Base-by-base conservation (phyloP, 2,888 invertebrate genomes). In the Pinctada fucata region DNA sequence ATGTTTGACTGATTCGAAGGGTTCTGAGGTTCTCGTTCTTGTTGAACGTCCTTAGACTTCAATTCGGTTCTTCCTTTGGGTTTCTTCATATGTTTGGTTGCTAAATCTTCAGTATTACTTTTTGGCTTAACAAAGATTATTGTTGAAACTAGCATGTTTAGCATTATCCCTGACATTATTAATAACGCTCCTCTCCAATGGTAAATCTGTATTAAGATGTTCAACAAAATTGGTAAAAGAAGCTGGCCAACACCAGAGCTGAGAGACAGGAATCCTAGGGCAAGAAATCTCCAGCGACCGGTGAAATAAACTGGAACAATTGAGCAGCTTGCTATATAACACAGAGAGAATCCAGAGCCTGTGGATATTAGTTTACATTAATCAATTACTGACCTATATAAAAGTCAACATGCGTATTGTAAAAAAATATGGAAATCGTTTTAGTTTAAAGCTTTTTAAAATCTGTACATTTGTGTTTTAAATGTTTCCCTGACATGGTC, bases 291-390 rank as follows among this genome's bases (percentile, higher is more conserved):
- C 8, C 64, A 49, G 16, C 70, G 72, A n/a, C 73, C 73, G 5
- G 64, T 50, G 51, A 79, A 79, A 16, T 79, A 65, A 52, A 64
- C 6, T 2, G 69, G 64, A 4, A 79, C 73, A 69, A 69, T 74
- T 64, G 79, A 73, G 3, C 73, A 73, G n/a, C 76, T 65, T 31
- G 65, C 70, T n/a, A 79, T 52, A 10, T 70, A 76, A 8, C 52
- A 64, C 31, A 76, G 48, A 3, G 76, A 79, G n/a, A 76, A 65
- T 16, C 79, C 79, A 65, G 58, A 13, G 2, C 79, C 79, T 79
- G 65, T 6, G 51, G 48, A 31, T 31, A 64, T n/a, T n/a, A n/a
- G 6, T n/a, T 4, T 5, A 64, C 13, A 64, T 64, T n/a, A 64
- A 64, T 64, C 13, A 64, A 64, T 64, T n/a, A 64, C 13, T n/a